A percentile compares a stretch with the other conserved stretches of the same genome.
Evolutionary conservation across 2,888 invertebrate species (phyloP).

Genomic region (Eutolmus rufibarbis): DNA sequence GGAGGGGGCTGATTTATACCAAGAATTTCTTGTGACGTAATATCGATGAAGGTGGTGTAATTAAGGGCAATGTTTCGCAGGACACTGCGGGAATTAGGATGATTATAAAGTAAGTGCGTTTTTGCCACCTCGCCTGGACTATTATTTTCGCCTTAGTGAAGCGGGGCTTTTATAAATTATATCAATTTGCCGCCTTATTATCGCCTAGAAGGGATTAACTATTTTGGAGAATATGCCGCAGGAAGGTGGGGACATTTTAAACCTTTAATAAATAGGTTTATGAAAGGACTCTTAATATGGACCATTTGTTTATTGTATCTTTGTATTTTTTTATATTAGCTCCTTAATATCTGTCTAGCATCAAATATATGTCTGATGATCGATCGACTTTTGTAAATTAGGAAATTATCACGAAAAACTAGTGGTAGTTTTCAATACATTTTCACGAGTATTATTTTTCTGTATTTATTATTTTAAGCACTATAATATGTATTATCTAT

Average conservation of each 20-base stretch:
- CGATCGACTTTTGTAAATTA: too few species aligned
- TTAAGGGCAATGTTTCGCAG: neutral
- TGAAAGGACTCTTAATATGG: neutral
- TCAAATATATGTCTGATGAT: too few species aligned
- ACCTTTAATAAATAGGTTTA: neutral
- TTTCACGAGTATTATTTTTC: too few species aligned
- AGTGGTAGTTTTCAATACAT: too few species aligned
- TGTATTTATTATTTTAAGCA: too few species aligned
- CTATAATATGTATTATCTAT: too few species aligned
- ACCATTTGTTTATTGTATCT: neutral
- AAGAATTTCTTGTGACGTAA: conserved; percentile 38
- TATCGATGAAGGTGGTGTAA: conserved; percentile 16
- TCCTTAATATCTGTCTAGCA: too few species aligned
- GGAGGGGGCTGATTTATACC: neutral
- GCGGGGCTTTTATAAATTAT: neutral
- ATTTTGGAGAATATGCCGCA: neutral
- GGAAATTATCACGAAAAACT: too few species aligned
- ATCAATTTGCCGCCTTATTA: neutral
- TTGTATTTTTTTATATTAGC: too few species aligned
- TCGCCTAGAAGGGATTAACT: neutral
- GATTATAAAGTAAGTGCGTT: neutral
- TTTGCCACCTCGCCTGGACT: neutral
- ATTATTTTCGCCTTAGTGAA: neutral
- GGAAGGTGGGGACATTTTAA: neutral
- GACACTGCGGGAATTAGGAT: neutral